Conservation (phyloP, 2,113 vertebrate species). For the Sialia sialis region DNA sequence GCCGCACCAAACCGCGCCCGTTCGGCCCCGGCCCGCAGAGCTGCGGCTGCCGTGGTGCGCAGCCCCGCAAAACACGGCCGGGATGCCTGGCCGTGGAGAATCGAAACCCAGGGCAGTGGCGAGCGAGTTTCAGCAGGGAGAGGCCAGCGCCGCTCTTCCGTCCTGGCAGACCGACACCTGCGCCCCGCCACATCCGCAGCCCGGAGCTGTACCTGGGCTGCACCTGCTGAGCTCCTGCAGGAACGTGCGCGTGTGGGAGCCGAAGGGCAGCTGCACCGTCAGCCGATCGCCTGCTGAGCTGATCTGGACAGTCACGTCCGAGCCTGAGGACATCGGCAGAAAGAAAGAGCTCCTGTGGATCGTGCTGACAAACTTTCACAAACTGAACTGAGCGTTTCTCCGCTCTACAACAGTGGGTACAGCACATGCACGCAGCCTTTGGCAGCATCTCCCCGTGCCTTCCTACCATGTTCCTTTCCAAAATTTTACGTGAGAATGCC, state of each 20-base stretch:
- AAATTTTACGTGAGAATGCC: neutral
- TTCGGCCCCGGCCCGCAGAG: neutral
- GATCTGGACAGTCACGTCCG: conserved; percentile 83
- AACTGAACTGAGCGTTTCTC: accelerated
- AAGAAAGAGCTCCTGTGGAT: neutral
- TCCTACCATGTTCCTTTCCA: accelerated
- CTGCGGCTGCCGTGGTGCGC: no score
- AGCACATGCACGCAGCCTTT: accelerated
- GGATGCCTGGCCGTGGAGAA: accelerated
- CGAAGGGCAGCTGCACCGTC: conserved; percentile 84
- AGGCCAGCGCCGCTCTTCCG: neutral
- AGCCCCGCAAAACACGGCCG: neutral
- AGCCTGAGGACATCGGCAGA: conserved; percentile 61
- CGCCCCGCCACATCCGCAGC: accelerated
- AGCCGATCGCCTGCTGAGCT: conserved; percentile 65
- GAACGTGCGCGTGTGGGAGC: conserved; percentile 86
- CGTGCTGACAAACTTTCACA: neutral
- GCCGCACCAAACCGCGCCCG: neutral
- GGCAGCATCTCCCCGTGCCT: neutral
- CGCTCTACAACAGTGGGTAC: accelerated
- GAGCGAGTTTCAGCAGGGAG: neutral
- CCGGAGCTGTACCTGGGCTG: conserved; percentile 72
- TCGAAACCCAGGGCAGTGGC: accelerated
- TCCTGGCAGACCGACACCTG: accelerated
- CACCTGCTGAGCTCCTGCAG: conserved; percentile 81